Evolutionary conservation across 2,113 vertebrate species (phyloP).

Genomic region (Anser cygnoides): DNA sequence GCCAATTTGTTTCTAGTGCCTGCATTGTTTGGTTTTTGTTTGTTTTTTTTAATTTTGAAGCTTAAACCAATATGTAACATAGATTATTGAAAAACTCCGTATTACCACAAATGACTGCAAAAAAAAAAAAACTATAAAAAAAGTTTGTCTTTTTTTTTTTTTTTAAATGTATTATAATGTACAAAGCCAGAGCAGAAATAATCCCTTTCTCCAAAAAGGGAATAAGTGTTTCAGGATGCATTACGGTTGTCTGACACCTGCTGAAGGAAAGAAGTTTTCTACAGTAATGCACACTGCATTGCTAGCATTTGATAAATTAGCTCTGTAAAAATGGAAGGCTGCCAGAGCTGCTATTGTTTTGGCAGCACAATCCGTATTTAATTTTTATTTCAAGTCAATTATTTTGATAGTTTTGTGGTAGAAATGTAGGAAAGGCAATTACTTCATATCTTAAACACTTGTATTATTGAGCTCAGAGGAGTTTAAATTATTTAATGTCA

Average conservation of each 20-base stretch:
- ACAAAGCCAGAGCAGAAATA: neutral
- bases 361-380: neutral
- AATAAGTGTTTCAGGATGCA: neutral
- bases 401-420: neutral
- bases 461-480: neutral
- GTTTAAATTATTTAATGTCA: neutral
- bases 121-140: neutral
- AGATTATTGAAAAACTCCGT: neutral
- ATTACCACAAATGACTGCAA: neutral
- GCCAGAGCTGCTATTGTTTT: neutral
- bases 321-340: neutral
- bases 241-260: neutral
- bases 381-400: neutral
- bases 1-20: neutral
- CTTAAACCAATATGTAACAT: neutral
- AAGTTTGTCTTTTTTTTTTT: too few relatives aligned
- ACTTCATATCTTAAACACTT: neutral
- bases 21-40: neutral
- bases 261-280: neutral
- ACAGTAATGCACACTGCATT: neutral
- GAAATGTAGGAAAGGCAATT: neutral
- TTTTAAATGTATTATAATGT: neutral
- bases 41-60: neutral
- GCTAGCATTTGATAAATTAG: neutral
- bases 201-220: neutral